Evolutionary conservation across 2,888 invertebrate genomes (phyloP), one percentile per base, ranked within the genome.

Genomic region (Ophraella communa): DNA sequence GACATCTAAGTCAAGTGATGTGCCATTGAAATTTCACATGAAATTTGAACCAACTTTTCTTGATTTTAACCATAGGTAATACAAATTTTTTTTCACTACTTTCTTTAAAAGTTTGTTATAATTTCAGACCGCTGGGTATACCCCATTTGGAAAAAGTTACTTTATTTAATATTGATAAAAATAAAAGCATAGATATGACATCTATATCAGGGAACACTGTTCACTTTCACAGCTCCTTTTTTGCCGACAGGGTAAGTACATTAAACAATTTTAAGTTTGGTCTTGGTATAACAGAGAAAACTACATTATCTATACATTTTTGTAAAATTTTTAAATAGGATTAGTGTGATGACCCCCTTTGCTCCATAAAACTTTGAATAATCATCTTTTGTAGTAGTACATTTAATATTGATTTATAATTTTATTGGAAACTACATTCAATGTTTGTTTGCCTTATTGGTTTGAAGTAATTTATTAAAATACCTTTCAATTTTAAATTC

Each of bases 151-250:
- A 92, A 83, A 87, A 89, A 79, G 96, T 97, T 71, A 92, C 91
- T 74, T 86, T 98, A 74, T 89, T 91, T 82, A 98, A 98, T 87
- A 88, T 89, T 76, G 93, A 93, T 85, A 84, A 86, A 74, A 94
- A 95, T 84, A 89, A 89, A 79, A 95, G 92, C 78, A 88, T 98
- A 78, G 94, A 95, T 82, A 89, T 98, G 80, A 91, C 94, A 80
- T 96, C 96, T 72, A 95, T 98, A 79, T 95, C 96, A 72, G 96
- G 96, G 77, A 94, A 91, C 82, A 95, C 95, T 74, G 91, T 93
- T 33, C 94, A 96, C 85, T 98, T 98, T 86, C 96, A 98, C 83
- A 96, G 96, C 78, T 96, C 97, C 71, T 97, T 98, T 87, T 97
- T 97, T 83, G 92, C 95, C 79, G 91, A 95, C 78, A 96, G 96